Conservation (phyloP, 2,888 invertebrate genomes). For the Bugulina stolonifera region DNA sequence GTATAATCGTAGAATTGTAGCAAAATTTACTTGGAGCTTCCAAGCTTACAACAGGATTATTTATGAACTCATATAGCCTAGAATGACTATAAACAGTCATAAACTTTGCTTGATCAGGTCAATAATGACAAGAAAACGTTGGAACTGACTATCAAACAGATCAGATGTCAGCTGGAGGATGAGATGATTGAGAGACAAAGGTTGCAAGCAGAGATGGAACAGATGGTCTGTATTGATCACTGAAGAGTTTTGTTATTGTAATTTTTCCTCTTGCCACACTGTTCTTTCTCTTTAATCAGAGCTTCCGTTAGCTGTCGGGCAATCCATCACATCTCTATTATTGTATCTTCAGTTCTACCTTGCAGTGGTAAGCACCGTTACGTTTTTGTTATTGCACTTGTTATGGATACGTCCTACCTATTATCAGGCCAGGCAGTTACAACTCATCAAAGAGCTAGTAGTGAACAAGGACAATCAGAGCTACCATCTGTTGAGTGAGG, state of each 20-base stretch:
- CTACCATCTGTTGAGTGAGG: slow-evolving; percentile 63
- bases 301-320: background rate
- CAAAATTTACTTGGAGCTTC: no score
- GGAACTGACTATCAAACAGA: background rate
- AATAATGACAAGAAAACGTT: slow-evolving; percentile 3
- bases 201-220: background rate
- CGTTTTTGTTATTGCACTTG: no score
- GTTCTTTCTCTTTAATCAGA: no score
- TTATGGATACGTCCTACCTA: no score
- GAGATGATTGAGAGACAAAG: slow-evolving; percentile 8
- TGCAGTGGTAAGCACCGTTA: no score
- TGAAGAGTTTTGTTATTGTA: background rate
- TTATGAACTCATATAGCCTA: no score
- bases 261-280: no score
- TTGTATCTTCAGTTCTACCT: no score
- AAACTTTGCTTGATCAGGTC: no score
- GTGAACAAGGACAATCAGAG: slow-evolving; percentile 63
- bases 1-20: no score
- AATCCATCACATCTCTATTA: background rate
- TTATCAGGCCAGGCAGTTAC: slow-evolving; percentile 66
- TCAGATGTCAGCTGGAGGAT: slow-evolving; percentile 1
- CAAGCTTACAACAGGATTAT: no score
- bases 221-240: background rate
- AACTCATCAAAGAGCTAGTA: slow-evolving; percentile 67
- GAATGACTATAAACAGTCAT: no score